These are phyloP conservation scores for Lacanobia oleracea DNA, from an alignment of 2,888 invertebrate genomes.

Conservation along the genomic window DNA sequence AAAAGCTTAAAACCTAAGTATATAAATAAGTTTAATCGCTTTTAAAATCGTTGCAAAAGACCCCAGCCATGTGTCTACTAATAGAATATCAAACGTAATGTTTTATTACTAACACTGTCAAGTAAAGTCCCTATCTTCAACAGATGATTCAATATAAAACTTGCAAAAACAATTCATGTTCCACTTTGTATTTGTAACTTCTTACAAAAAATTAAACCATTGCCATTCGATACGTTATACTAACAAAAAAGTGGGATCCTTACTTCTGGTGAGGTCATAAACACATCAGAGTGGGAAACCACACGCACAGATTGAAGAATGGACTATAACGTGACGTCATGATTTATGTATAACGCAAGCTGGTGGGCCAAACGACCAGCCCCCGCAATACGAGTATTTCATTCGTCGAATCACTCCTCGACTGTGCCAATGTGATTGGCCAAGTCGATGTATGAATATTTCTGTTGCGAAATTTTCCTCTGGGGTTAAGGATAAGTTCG, in stretches of 20 bases:
- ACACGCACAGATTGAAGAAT: constrained; percentile 29
- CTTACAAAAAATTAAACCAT: constrained; percentile 15
- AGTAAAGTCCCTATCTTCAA: constrained; percentile 12
- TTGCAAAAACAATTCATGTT: constrained; percentile 7
- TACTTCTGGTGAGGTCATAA: constrained; percentile 35
- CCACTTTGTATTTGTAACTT: constrained; percentile 21
- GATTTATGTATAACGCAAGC: constrained; percentile 45
- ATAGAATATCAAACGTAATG: background rate
- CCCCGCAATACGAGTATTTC: constrained; percentile 48
- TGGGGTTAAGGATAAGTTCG: constrained; percentile 18
- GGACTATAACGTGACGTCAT: constrained; percentile 49
- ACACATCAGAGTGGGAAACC: constrained; percentile 26
- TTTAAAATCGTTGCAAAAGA: background rate
- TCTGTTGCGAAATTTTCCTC: constrained; percentile 44
- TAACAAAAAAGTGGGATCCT: constrained; percentile 28
- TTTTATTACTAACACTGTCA: background rate
- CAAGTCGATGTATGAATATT: constrained; percentile 19
- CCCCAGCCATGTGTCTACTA: background rate
- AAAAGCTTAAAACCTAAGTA: background rate
- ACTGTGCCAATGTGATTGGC: constrained; percentile 14
- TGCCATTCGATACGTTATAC: constrained; percentile 10
- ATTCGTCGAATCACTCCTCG: constrained; percentile 42
- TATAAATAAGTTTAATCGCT: background rate
- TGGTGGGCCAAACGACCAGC: constrained; percentile 54
- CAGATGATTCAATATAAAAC: constrained; percentile 12